Conservation (phyloP, 2,888 invertebrate genomes). For the Xanthorhoe designata region DNA sequence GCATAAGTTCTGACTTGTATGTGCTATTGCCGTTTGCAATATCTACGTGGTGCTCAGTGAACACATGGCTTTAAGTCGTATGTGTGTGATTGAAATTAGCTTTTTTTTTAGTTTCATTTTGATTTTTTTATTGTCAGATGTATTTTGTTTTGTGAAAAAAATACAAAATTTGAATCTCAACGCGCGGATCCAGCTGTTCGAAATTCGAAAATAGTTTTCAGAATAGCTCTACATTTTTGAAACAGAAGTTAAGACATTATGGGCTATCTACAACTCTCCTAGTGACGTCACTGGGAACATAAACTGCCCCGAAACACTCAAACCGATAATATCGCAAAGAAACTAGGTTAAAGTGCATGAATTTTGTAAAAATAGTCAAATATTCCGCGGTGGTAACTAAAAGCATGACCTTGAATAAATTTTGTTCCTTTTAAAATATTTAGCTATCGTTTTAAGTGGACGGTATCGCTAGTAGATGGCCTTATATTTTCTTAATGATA, state of each 20-base stretch:
- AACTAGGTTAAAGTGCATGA: slow-evolving; percentile 49
- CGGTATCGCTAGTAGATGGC: not conserved
- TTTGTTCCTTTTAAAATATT: slow-evolving; percentile 2
- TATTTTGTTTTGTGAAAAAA: no score
- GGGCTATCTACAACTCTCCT: not conserved
- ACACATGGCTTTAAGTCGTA: no score
- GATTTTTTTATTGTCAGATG: no score
- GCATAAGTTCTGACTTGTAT: not conserved
- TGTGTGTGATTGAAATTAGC: no score
- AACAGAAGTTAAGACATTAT: not conserved
- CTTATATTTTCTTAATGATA: not conserved
- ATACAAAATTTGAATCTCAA: no score
- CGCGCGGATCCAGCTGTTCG: no score
- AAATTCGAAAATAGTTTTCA: no score
- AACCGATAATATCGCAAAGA: slow-evolving; percentile 54
- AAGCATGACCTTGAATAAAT: slow-evolving; percentile 25
- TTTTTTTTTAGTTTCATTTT: no score
- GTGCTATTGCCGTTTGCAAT: not conserved
- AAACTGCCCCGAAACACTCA: slow-evolving; percentile 59
- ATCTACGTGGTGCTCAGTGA: no score
- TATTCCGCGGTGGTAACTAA: slow-evolving; percentile 12
- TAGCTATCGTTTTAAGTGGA: not conserved
- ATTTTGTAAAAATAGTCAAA: slow-evolving; percentile 37
- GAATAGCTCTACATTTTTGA: not conserved
- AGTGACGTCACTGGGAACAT: slow-evolving; percentile 40